Percentiles rank a stretch among this genome's conserved stretches.
These are phyloP conservation scores for Bellardia pandia DNA, from an alignment of 2,888 invertebrate genomes.

Conservation along the genomic window DNA sequence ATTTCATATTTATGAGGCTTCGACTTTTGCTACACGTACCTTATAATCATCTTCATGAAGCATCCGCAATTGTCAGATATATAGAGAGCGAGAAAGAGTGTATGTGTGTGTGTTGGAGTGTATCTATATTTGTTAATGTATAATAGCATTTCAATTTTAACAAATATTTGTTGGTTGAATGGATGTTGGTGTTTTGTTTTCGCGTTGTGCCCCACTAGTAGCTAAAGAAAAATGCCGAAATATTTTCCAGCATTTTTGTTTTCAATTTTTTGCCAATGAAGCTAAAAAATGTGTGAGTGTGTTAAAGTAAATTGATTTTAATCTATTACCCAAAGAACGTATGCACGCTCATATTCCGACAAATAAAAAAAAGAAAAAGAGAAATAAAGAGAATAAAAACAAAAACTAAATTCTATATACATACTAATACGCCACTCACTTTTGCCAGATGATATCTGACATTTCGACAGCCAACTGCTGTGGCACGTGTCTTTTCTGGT, in stretches of 20 bases:
- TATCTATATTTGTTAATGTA: background rate
- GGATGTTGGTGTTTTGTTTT: slow-evolving; percentile 41
- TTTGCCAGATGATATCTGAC: slow-evolving; percentile 70
- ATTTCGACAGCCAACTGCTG: slow-evolving; percentile 67
- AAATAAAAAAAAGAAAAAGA: background rate
- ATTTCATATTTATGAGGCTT: slow-evolving; percentile 83
- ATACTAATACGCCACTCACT: slow-evolving; percentile 43
- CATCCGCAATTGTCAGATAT: slow-evolving; percentile 4
- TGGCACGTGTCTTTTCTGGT: slow-evolving; percentile 70
- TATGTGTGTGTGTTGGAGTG: background rate
- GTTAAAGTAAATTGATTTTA: slow-evolving; percentile 68
- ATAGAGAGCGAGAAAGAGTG: background rate
- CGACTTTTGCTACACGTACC: slow-evolving; percentile 73
- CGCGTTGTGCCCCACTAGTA: slow-evolving; percentile 55
- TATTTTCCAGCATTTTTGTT: slow-evolving; percentile 24
- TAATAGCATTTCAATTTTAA: slow-evolving; percentile 44
- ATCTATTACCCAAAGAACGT: slow-evolving; percentile 61
- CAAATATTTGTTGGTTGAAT: slow-evolving; percentile 25
- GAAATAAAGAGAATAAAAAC: slow-evolving; percentile 9
- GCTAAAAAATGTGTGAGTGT: slow-evolving; percentile 21
- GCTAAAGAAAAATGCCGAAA: slow-evolving; percentile 34
- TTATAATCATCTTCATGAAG: slow-evolving; percentile 39
- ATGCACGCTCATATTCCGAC: slow-evolving; percentile 50
- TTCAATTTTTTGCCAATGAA: slow-evolving; percentile 14
- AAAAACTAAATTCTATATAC: slow-evolving; percentile 53